Conservation (phyloP, 2,113 vertebrate species). For the Pagrus major region DNA sequence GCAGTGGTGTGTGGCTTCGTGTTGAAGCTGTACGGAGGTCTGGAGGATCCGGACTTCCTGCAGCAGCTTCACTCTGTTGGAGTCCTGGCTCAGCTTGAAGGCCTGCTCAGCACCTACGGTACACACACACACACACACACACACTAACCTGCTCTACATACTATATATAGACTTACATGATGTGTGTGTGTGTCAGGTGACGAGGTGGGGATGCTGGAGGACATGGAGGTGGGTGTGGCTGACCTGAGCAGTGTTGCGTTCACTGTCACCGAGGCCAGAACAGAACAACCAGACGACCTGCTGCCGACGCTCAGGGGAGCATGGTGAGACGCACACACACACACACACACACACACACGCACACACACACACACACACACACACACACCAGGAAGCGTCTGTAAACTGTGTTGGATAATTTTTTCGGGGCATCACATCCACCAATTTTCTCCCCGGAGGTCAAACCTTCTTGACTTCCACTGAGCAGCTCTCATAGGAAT, state of each 20-base stretch:
- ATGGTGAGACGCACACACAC: conserved; percentile 78
- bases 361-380: background rate
- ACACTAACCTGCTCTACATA: background rate
- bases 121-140: conserved; percentile 33
- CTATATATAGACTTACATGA: background rate
- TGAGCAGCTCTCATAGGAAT: no score
- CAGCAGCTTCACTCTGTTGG: conserved; percentile 89
- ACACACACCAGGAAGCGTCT: no score
- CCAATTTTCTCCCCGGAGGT: no score
- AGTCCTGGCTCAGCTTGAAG: conserved; percentile 89
- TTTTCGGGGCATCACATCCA: no score
- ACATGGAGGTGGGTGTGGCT: conserved; percentile 91
- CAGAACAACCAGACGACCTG: conserved; percentile 81
- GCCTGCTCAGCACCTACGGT: conserved; percentile 93
- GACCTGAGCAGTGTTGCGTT: conserved; percentile 89
- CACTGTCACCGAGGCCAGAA: conserved; percentile 87
- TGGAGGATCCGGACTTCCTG: conserved; percentile 87
- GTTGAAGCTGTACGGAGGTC: conserved; percentile 86
- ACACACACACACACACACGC: background rate
- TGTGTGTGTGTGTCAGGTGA: conserved; percentile 83
- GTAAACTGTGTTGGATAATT: no score
- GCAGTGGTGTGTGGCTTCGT: conserved; percentile 89
- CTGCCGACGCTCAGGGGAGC: conserved; percentile 88
- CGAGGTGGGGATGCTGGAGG: conserved; percentile 93
- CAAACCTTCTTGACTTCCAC: no score